phyloP scores from a whole-genome alignment of 1,140 invertebrate species.

The Solenopsis invicta region DNA sequence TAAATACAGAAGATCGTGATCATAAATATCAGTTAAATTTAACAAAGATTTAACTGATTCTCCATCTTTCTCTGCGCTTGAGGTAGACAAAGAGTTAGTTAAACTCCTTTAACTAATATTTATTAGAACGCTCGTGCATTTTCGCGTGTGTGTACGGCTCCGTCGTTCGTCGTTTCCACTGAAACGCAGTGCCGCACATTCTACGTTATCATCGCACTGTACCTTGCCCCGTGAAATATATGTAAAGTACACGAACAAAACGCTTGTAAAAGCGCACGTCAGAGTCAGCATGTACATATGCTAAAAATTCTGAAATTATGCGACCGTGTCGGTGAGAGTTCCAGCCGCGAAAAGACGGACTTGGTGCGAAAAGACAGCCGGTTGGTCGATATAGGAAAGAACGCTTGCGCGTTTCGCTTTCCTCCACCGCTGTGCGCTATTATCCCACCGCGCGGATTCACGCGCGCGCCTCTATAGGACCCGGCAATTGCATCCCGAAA shows the following conservation, averaged over 20 bases:
- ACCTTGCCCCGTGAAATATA: neutral
- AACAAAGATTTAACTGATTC: constrained; percentile 39
- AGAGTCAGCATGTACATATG: neutral
- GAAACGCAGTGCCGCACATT: neutral
- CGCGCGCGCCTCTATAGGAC: constrained; percentile 14
- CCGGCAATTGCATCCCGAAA: constrained; percentile 57
- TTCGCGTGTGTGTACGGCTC: neutral
- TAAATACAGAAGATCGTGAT: neutral
- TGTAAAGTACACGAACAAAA: neutral
- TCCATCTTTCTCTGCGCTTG: neutral
- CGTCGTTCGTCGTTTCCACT: neutral
- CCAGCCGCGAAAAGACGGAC: constrained; percentile 44
- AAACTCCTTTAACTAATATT: constrained; percentile 48
- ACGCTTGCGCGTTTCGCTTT: constrained; percentile 74
- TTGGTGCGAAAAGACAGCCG: constrained; percentile 57
- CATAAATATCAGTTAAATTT: constrained; percentile 43
- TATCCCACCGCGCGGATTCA: constrained; percentile 65
- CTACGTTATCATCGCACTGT: neutral
- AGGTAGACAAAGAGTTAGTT: constrained; percentile 19
- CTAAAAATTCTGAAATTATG: constrained; percentile 51
- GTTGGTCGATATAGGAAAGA: constrained; percentile 72
- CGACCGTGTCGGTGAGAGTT: constrained; percentile 25
- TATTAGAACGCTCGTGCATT: neutral
- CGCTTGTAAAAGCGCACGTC: neutral
- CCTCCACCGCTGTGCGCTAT: constrained; percentile 57